Percentiles rank a stretch among this genome's conserved stretches.
These are phyloP conservation scores for Climacteris rufus DNA, from an alignment of 2,113 vertebrate genomes.

Conservation along the genomic window DNA sequence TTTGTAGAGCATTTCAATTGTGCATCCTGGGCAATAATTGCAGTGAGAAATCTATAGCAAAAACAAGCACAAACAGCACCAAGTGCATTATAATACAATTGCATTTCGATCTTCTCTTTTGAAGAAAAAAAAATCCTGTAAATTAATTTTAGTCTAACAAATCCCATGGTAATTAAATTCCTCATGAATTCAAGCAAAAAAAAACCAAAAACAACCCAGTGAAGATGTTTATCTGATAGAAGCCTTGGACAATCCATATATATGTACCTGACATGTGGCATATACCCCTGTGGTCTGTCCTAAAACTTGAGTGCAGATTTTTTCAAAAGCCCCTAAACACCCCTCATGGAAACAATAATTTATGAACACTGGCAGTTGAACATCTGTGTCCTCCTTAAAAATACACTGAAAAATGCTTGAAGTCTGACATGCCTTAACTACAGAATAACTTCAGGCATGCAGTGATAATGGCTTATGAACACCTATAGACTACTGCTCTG, in stretches of 20 bases:
- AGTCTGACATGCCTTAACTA: neutral
- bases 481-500: neutral
- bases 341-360: neutral
- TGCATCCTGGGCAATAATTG: neutral
- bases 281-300: neutral
- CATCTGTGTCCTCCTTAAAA: neutral
- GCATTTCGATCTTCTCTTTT: neutral
- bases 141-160: neutral
- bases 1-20: neutral
- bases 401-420: neutral
- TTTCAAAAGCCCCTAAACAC: neutral
- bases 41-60: neutral
- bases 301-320: neutral
- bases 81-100: neutral
- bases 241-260: neutral
- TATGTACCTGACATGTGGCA: neutral
- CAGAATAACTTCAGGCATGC: neutral
- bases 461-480: neutral
- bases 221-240: neutral
- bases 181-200: neutral
- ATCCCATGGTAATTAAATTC: neutral
- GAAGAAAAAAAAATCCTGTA: neutral
- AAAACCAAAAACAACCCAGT: neutral
- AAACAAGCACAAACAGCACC: neutral
- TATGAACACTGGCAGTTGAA: neutral